Evolutionary conservation across 2,113 vertebrate genomes (phyloP), one percentile per base, ranked within the genome.

Genomic region (Elephas maximus): DNA sequence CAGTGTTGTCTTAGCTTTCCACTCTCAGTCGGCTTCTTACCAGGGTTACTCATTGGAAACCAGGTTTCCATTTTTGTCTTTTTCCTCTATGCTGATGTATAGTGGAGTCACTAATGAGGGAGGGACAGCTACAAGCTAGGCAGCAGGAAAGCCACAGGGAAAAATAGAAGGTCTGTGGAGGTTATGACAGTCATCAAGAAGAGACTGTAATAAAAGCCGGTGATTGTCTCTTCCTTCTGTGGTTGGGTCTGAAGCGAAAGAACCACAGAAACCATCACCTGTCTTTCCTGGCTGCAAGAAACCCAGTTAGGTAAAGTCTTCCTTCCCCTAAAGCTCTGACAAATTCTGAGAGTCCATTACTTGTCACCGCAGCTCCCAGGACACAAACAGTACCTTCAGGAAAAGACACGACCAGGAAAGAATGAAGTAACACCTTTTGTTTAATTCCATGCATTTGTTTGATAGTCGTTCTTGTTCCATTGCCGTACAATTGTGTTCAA

Each of bases 361-460:
- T 51, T 76, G n/a, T 57, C 45, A 79, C 45, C 41, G 82, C 44
- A 83, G 79, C 48, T 84, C 11, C 28, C 41, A 69, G 85, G 78
- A 82, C 51, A 57, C 67, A 73, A 90, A 71, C 18, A 5, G 30
- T 24, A 62, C 33, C 51, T 84, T 96, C 83, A 97, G 97, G 78
- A 97, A 96, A 95, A 98, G 93, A 98, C 69, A 95, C 97, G 96
- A 93, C 91, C 24, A 93, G 95, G 85, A 96, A 98, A 97, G 96
- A 80, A 96, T 99, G 99, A 99, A 99, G 98, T 99, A 57, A 99
- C 99, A 99, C 99, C 65, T 95, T 93, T 84, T 41, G 69, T 96
- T 96, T 99, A 99, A 99, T 99, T 99, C 99, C 99, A 99, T 99
- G 99, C 99, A 99, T 99, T 98, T 98, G 98, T 99, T 99, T 99